Evolutionary conservation across 1,140 invertebrate species (phyloP).

Genomic region (Aphidius gifuensis): DNA sequence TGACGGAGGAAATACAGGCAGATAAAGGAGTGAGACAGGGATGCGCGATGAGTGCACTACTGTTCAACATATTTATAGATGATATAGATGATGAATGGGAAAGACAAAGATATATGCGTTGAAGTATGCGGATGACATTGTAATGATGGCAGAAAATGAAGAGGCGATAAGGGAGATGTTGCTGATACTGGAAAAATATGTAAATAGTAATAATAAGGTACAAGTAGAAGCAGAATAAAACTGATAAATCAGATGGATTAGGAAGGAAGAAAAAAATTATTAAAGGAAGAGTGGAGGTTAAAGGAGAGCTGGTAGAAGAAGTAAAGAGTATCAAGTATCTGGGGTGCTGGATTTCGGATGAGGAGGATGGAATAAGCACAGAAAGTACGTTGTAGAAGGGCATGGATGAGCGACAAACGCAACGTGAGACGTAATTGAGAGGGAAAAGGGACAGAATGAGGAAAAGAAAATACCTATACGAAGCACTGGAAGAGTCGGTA

Average conservation of each 20-base stretch:
- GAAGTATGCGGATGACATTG: constrained; percentile 17
- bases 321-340: constrained; percentile 16
- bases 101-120: constrained; percentile 9
- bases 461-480: constrained; percentile 13
- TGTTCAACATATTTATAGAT: constrained; percentile 19
- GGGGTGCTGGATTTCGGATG: constrained; percentile 5
- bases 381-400: not conserved
- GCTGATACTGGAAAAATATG: constrained; percentile 12
- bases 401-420: constrained; percentile 13
- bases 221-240: not conserved
- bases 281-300: constrained; percentile 14
- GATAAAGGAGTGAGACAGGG: constrained; percentile 4
- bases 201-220: not conserved
- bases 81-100: constrained; percentile 14
- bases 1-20: constrained; percentile 8
- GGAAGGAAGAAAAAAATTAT: constrained; percentile 8
- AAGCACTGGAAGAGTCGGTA: not conserved
- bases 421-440: constrained; percentile 10
- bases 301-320: constrained; percentile 15
- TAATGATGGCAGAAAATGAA: not conserved
- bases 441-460: not conserved
- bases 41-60: not conserved
- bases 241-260: not conserved
- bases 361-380: not conserved
- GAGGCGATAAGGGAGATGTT: constrained; percentile 15